Percentiles rank a stretch among this genome's conserved stretches.
Conservation (phyloP, 1,140 invertebrate genomes). For the Cotesia glomerata region DNA sequence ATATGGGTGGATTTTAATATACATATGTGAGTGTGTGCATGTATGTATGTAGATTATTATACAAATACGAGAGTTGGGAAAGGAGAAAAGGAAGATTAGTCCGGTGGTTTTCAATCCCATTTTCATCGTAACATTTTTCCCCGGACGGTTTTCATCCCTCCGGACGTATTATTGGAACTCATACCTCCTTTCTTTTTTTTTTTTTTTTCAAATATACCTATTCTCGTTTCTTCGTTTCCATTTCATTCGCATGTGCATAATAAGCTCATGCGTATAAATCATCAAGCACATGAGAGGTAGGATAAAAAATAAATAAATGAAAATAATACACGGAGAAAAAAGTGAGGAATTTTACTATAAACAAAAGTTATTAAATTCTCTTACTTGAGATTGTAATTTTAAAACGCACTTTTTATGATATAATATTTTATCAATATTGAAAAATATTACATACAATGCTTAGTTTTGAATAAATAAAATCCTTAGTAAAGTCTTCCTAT, state of each 20-base stretch:
- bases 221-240: background rate
- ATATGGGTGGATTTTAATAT: constrained; percentile 17
- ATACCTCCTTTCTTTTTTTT: background rate
- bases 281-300: background rate
- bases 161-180: background rate
- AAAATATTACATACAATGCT: too few species aligned
- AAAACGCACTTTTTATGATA: too few species aligned
- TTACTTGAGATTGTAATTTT: too few species aligned
- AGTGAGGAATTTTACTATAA: too few species aligned
- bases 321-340: too few species aligned
- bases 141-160: constrained; percentile 29
- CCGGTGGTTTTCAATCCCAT: constrained; percentile 59
- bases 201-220: background rate
- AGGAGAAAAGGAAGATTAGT: constrained; percentile 47
- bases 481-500: too few species aligned
- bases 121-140: constrained; percentile 49
- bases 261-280: constrained; percentile 22
- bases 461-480: too few species aligned
- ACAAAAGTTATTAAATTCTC: too few species aligned
- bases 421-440: too few species aligned
- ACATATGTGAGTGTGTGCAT: constrained; percentile 4
- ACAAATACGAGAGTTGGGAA: background rate
- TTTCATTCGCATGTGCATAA: constrained; percentile 14
- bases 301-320: background rate
- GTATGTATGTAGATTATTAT: constrained; percentile 6